Evolutionary conservation across 1,140 invertebrate genomes (phyloP).

Genomic region (Bombus ignitus): DNA sequence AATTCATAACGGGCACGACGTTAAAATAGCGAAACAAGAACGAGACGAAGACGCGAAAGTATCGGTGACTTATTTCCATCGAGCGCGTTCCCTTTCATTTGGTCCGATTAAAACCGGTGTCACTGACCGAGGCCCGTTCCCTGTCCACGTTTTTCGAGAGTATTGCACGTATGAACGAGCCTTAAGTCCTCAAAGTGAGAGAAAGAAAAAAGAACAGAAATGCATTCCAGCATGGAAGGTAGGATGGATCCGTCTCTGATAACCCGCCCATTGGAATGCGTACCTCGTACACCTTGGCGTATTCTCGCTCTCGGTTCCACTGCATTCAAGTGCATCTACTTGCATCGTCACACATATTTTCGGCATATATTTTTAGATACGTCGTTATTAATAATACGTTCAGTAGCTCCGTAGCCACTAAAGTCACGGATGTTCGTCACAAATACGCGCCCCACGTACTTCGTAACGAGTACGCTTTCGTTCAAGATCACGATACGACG

Average conservation of each 20-base stretch:
- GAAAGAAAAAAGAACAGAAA: slow-evolving; percentile 48
- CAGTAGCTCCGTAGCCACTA: neutral
- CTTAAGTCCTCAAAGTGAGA: slow-evolving; percentile 61
- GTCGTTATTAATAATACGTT: slow-evolving; percentile 38
- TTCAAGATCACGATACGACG: neutral
- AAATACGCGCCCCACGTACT: slow-evolving; percentile 2
- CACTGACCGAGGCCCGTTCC: slow-evolving; percentile 47
- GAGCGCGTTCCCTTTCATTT: slow-evolving; percentile 48
- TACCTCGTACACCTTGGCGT: slow-evolving; percentile 79
- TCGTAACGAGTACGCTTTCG: neutral
- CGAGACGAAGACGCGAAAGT: slow-evolving; percentile 28
- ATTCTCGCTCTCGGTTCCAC: slow-evolving; percentile 67
- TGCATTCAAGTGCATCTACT: slow-evolving; percentile 60
- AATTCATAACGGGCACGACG: slow-evolving; percentile 7
- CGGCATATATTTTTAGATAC: slow-evolving; percentile 60
- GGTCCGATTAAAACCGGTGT: slow-evolving; percentile 48
- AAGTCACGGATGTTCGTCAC: slow-evolving; percentile 8
- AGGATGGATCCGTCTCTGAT: slow-evolving; percentile 79
- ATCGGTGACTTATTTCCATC: slow-evolving; percentile 50
- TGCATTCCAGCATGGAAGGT: slow-evolving; percentile 74
- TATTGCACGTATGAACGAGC: slow-evolving; percentile 62
- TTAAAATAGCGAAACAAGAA: neutral
- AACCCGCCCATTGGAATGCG: slow-evolving; percentile 80
- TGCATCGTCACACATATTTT: slow-evolving; percentile 49
- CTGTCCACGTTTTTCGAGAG: slow-evolving; percentile 49